Conservation (phyloP, 2,888 invertebrate genomes). For the Agrilus mali region DNA sequence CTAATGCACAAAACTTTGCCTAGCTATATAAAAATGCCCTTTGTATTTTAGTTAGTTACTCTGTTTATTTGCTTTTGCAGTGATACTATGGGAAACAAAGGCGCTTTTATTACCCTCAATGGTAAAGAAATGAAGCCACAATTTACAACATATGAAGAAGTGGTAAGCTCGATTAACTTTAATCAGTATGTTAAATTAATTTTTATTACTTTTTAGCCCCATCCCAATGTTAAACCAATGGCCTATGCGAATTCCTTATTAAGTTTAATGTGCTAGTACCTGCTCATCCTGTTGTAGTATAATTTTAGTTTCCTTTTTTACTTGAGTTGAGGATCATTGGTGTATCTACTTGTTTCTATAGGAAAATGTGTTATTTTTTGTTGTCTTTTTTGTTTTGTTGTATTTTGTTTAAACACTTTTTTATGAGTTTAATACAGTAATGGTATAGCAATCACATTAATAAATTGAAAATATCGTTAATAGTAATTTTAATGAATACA, state of each 20-base stretch:
- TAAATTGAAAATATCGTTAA: too few relatives aligned
- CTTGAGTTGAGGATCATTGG: not conserved
- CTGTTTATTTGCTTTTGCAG: constrained; percentile 39
- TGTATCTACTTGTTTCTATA: too few relatives aligned
- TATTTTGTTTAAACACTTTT: too few relatives aligned
- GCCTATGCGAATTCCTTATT: constrained; percentile 84
- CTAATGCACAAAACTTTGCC: too few relatives aligned
- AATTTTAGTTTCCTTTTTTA: constrained; percentile 4
- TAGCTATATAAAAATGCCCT: too few relatives aligned
- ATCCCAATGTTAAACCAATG: constrained; percentile 96
- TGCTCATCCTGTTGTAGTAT: constrained; percentile 17
- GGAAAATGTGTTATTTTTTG: too few relatives aligned
- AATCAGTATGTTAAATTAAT: constrained; percentile 11
- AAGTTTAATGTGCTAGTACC: constrained; percentile 59
- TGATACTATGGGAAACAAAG: constrained; percentile 98
- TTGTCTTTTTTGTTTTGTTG: too few relatives aligned
- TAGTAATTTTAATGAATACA: too few relatives aligned
- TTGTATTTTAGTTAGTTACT: too few relatives aligned
- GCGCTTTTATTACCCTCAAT: constrained; percentile 91
- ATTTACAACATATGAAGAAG: constrained; percentile 86
- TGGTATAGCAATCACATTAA: too few relatives aligned
- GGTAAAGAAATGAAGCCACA: constrained; percentile 86
- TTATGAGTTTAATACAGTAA: too few relatives aligned
- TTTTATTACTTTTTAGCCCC: constrained; percentile 58
- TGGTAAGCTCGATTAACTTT: constrained; percentile 50